Base-by-base conservation (phyloP, 2,888 invertebrate genomes). In the Euproctis similis region DNA sequence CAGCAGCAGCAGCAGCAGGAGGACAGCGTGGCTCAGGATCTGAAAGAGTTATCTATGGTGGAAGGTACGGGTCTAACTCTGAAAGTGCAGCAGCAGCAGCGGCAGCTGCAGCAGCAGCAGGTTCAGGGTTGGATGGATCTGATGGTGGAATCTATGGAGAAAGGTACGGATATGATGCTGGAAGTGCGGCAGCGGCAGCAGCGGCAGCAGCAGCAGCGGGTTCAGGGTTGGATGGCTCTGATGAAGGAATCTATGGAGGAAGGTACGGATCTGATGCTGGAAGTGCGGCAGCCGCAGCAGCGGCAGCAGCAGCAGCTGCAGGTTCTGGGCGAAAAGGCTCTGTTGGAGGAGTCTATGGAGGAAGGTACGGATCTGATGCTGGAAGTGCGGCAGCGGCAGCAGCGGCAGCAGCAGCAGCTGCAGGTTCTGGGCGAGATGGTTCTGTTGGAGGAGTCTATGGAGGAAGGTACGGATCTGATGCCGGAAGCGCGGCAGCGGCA, bases 201-300 rank as follows among this genome's bases (percentile, higher is more conserved):
- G 26, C 20, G 13, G 26, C 19, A n/a, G 9, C 26, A 13, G 24
- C 17, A 16, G n/a, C 8, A 4, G 9, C n/a, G 2, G 19, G 18
- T 8, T 8, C 1, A 10, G 26, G 19, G 2, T n/a, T n/a, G n/a
- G n/a, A n/a, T n/a, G n/a, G n/a, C 17, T 8, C 6, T 17, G 17
- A 8, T 4, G n/a, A n/a, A n/a, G n/a, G n/a, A n/a, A n/a, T n/a
- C n/a, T n/a, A n/a, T n/a, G 2, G 1, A 8, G 8, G 9, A 14
- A 25, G 30, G 2, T 17, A 21, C 7, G 5, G 21, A 8, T 9
- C 4, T 7, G 9, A 10, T 21, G 5, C 30, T 12, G 25, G 11
- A 18, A 17, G 31, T 6, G 27, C 31, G 14, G 12, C 31, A 19
- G 28, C 37, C 7, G 18, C 18, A 18, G 18, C 18, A 5, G 18